phyloP scores from a whole-genome alignment of 2,113 vertebrate species.

The Tachysurus vachellii region DNA sequence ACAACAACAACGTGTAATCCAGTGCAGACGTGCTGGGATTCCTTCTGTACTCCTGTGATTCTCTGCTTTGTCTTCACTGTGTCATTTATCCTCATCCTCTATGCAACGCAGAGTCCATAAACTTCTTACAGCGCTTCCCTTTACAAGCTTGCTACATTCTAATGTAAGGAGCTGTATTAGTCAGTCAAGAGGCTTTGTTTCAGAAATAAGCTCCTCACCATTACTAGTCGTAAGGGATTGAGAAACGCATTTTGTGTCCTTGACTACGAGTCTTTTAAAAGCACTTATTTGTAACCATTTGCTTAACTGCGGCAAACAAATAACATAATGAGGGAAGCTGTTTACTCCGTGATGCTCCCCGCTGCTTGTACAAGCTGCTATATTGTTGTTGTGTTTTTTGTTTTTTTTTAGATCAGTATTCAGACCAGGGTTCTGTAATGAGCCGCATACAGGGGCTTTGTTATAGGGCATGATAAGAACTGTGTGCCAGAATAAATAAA shows the following conservation, averaged over 20 bases:
- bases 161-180: not conserved
- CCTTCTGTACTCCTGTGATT: not conserved
- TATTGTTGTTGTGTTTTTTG: not conserved
- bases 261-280: constrained; percentile 7
- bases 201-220: not conserved
- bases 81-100: not conserved
- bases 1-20: not conserved
- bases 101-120: not conserved
- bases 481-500: not conserved
- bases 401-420: not conserved
- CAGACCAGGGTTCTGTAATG: not conserved
- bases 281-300: constrained; percentile 23
- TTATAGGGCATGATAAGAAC: not conserved
- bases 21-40: not conserved
- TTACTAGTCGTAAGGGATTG: not conserved
- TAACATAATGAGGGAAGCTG: constrained; percentile 6
- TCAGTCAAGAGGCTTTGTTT: not conserved
- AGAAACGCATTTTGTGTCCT: constrained; percentile 9
- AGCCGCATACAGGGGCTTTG: not conserved
- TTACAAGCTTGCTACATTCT: not conserved
- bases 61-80: not conserved
- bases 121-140: not conserved
- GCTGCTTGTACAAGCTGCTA: constrained; percentile 13
- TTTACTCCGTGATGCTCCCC: not conserved
- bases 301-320: constrained; percentile 28